Evolutionary conservation across 2,113 vertebrate species (phyloP).

Genomic region (Catharus minimus): DNA sequence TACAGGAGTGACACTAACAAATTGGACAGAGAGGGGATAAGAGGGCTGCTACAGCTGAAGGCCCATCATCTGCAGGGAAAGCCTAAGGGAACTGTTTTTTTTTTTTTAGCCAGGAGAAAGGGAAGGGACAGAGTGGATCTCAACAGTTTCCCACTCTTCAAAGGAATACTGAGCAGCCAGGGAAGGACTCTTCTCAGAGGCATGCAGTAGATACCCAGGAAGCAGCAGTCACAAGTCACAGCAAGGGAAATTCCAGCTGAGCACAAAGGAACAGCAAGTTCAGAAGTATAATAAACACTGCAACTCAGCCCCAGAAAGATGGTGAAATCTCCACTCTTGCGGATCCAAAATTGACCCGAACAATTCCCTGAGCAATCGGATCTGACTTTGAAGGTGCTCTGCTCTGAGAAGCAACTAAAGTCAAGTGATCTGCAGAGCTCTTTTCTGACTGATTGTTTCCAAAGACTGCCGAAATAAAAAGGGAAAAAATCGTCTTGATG

Average conservation of each 20-base stretch:
- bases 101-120: background rate
- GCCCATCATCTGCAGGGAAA: background rate
- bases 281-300: background rate
- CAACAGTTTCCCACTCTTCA: background rate
- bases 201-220: background rate
- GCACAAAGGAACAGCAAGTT: background rate
- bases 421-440: background rate
- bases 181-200: background rate
- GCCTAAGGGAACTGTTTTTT: background rate
- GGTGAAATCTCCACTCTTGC: background rate
- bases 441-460: background rate
- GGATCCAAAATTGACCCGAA: background rate
- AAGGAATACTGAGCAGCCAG: background rate
- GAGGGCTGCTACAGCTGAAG: background rate
- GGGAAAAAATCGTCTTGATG: background rate
- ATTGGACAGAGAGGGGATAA: background rate
- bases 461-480: background rate
- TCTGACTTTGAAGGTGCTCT: background rate
- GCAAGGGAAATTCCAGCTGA: conserved; percentile 15
- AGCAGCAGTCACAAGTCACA: background rate
- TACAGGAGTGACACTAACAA: background rate
- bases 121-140: background rate
- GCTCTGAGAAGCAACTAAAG: background rate
- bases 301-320: background rate
- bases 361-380: background rate